Base-by-base conservation (phyloP, 2,113 vertebrate species). In the Thalassoma bifasciatum region DNA sequence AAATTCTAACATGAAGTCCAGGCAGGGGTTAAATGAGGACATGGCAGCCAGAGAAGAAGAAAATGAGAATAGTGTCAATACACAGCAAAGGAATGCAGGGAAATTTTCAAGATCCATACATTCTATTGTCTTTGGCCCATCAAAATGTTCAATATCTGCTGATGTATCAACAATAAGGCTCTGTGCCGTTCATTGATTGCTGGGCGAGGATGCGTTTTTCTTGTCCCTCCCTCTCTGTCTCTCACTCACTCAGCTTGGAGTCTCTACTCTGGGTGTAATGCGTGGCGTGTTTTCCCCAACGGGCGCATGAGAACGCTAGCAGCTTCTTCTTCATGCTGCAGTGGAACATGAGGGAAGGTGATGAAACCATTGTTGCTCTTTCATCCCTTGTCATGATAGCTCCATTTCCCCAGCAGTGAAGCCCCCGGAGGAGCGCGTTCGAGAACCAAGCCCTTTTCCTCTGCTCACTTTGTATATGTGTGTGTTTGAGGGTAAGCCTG, bases 311-410 rank as follows among this genome's bases (percentile, higher is more conserved):
- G 78, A 80, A 74, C 22, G 81, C 58, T 66, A 26, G 66, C 75
- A 83, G 75, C 79, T 75, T 75, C 66, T 79, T 78, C 85, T 87
- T 82, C 68, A 69, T 63, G 56, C 50, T 72, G 74, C 81, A 69
- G 81, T 63, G 75, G 75, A 87, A 90, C 82, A 85, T 67, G 79
- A 78, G 69, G 79, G 72, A 79, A 82, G 85, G 84, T 67, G 90
- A 87, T 86, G 83, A 89, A 89, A 89, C 75, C 79, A 78, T 84
- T 84, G 85, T 90, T 86, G 84, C 86, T 84, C 83, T 89, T 89
- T 89, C 80, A 88, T 84, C 86, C 76, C 60, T 73, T 71, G 81
- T 86, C 84, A 77, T 83, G 83, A 91, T 83, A 62, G 76, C 79
- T 89, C 77, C 78, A 79, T 81, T 82, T 84, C 82, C 80, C 53